Evolutionary conservation across 2,113 vertebrate species (phyloP).

Genomic region (Rhinichthys klamathensis): DNA sequence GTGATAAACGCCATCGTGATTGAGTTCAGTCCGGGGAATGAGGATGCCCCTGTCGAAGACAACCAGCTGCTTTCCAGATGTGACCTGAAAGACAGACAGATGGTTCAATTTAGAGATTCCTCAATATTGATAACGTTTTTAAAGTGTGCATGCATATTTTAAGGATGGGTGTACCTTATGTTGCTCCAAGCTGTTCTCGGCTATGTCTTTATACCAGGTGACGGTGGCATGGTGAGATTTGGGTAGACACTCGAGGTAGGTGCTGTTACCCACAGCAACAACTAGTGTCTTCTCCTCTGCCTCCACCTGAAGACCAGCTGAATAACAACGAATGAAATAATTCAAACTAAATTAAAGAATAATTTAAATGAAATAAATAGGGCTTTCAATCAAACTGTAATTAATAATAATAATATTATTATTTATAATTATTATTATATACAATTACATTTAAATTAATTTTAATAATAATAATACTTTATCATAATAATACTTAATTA

Average conservation of each 20-base stretch:
- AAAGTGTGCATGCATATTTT: not conserved
- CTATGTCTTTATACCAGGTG: conserved; percentile 79
- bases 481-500: not conserved
- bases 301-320: conserved; percentile 78
- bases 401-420: no score
- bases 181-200: conserved; percentile 77
- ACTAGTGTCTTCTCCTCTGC: conserved; percentile 78
- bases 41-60: conserved; percentile 78
- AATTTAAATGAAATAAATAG: not conserved
- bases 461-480: no score
- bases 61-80: conserved; percentile 76
- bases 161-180: conserved; percentile 69
- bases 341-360: not conserved
- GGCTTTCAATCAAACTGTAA: not conserved
- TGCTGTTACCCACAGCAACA: conserved; percentile 82
- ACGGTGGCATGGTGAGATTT: conserved; percentile 78
- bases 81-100: conserved; percentile 65
- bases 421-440: no score
- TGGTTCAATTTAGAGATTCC: not conserved
- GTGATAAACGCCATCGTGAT: conserved; percentile 77
- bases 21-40: conserved; percentile 75
- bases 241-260: conserved; percentile 82
- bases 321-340: not conserved
- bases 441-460: no score
- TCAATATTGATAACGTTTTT: not conserved